A percentile compares a stretch with the other conserved stretches of the same genome.
Conservation (phyloP, 1,140 invertebrate genomes). For the Drosophila ironensis region DNA sequence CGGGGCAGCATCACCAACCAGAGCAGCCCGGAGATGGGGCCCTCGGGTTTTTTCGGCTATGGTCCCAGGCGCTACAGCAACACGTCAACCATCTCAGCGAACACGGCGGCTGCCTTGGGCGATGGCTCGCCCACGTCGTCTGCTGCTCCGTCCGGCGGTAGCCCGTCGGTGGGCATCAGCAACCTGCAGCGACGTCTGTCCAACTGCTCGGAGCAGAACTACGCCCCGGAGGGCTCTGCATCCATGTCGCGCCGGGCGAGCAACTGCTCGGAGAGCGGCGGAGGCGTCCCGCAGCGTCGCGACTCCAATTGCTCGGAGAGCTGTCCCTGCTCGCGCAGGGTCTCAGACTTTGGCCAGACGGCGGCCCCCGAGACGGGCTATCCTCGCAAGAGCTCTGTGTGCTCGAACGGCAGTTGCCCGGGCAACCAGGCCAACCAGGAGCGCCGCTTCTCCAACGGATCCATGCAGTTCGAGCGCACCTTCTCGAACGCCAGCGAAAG, state of each 20-base stretch:
- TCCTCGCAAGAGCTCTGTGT: conserved; percentile 73
- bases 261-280: conserved; percentile 67
- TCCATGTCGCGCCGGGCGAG: conserved; percentile 65
- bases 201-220: conserved; percentile 75
- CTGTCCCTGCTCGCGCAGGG: conserved; percentile 72
- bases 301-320: conserved; percentile 80
- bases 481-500: conserved; percentile 76
- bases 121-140: conserved; percentile 37
- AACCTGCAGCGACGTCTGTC: conserved; percentile 65
- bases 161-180: conserved; percentile 7
- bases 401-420: conserved; percentile 69
- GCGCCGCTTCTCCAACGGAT: conserved; percentile 76
- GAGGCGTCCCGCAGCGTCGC: conserved; percentile 58
- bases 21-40: conserved; percentile 17
- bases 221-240: conserved; percentile 14
- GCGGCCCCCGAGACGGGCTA: conserved; percentile 40
- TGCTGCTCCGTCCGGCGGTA: conserved; percentile 31
- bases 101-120: conserved; percentile 51
- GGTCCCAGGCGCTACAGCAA: conserved; percentile 75
- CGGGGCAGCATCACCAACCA: conserved; percentile 33
- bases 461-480: conserved; percentile 75
- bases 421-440: conserved; percentile 50
- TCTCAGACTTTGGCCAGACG: conserved; percentile 65
- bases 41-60: conserved; percentile 63
- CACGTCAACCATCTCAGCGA: conserved; percentile 71